These are phyloP conservation scores for Steromphala cineraria DNA, from an alignment of 2,888 invertebrate species.

Conservation along the genomic window DNA sequence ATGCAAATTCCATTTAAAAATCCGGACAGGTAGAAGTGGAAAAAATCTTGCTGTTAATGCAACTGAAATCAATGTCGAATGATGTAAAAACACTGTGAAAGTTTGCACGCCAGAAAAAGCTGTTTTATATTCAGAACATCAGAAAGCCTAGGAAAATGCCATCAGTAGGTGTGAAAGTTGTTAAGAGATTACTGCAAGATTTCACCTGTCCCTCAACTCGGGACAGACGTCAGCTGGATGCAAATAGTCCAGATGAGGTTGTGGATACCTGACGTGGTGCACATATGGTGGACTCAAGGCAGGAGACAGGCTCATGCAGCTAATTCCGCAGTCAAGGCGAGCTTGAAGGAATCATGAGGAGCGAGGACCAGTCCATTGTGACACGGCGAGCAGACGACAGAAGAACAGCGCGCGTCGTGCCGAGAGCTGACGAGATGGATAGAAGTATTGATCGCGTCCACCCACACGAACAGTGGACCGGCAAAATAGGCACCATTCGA, in stretches of 20 bases:
- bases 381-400: neutral
- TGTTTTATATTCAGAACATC: neutral
- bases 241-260: neutral
- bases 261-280: neutral
- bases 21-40: no score
- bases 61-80: neutral
- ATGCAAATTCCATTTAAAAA: neutral
- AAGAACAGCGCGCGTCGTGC: neutral
- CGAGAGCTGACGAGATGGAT: neutral
- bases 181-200: no score
- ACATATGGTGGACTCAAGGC: neutral
- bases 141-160: no score
- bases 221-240: neutral
- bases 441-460: neutral
- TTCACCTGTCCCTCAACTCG: neutral
- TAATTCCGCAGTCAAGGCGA: neutral
- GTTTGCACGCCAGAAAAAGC: neutral
- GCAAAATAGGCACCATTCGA: neutral
- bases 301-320: neutral
- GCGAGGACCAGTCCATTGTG: neutral
- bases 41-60: neutral
- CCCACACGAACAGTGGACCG: neutral
- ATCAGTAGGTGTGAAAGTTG: no score
- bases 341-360: neutral
- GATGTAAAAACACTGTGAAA: neutral